Conservation (phyloP, 2,113 vertebrate species). For the Actenoides lindsayi region DNA sequence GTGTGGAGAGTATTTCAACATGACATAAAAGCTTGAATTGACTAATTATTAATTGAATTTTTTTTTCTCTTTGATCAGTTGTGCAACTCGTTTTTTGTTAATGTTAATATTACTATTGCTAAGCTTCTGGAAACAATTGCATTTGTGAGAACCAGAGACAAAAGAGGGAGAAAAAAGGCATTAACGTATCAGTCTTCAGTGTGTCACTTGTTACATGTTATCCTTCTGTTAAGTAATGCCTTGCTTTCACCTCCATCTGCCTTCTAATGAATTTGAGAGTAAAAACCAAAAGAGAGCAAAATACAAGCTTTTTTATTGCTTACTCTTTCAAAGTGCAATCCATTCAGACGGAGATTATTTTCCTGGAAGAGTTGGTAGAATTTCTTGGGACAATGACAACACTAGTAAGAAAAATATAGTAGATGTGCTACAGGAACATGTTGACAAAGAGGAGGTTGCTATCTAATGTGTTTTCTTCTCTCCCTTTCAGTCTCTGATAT, state of each 20-base stretch:
- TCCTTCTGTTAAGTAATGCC: background rate
- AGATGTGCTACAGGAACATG: background rate
- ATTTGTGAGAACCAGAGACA: background rate
- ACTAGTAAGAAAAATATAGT: background rate
- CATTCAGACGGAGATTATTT: background rate
- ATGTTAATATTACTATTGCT: background rate
- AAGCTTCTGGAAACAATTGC: slow-evolving; percentile 6
- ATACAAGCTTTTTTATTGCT: background rate
- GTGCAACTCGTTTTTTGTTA: background rate
- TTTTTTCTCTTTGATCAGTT: background rate
- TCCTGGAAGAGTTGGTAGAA: background rate
- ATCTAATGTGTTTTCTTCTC: background rate
- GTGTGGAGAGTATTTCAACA: background rate
- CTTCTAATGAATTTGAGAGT: background rate
- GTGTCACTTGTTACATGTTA: background rate
- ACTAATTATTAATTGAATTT: background rate
- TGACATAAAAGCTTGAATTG: background rate
- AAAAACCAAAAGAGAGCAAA: background rate
- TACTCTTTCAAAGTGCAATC: background rate
- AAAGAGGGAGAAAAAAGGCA: background rate
- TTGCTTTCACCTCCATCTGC: slow-evolving; percentile 12
- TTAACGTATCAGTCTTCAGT: background rate
- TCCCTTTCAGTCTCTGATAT: background rate
- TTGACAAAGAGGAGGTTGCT: background rate
- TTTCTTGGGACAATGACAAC: background rate